Conservation (phyloP, 2,888 invertebrate species). For the Troilus luridus region DNA sequence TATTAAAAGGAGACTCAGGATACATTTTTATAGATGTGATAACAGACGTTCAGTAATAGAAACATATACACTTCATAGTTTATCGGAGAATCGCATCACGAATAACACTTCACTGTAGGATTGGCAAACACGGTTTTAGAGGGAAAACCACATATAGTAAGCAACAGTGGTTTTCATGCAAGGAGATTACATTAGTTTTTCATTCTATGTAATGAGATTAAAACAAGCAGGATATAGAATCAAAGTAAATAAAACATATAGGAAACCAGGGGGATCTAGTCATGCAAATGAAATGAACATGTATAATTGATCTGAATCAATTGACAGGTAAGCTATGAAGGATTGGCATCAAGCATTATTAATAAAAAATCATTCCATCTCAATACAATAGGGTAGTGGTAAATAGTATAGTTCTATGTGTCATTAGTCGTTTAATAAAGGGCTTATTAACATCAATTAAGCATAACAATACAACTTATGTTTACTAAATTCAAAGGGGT, state of each 20-base stretch:
- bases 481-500: conserved; percentile 21
- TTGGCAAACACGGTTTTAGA: not conserved
- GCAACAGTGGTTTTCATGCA: conserved; percentile 54
- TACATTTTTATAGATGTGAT: not conserved
- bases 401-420: conserved; percentile 35
- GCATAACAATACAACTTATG: conserved; percentile 18
- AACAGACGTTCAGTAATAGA: not conserved
- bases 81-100: not conserved
- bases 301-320: not conserved
- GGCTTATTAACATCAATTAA: conserved; percentile 21
- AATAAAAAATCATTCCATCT: conserved; percentile 6
- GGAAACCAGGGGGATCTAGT: not conserved
- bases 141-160: conserved; percentile 43
- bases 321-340: not conserved
- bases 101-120: not conserved
- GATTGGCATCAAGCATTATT: conserved; percentile 29
- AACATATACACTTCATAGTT: not conserved
- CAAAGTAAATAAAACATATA: conserved; percentile 33
- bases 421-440: conserved; percentile 6
- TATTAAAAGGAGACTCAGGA: not conserved
- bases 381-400: conserved; percentile 8
- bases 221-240: conserved; percentile 39
- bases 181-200: not conserved
- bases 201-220: conserved; percentile 26
- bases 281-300: conserved; percentile 43